phyloP scores from a whole-genome alignment of 2,888 invertebrate genomes.

The Notocelia uddmanniana region DNA sequence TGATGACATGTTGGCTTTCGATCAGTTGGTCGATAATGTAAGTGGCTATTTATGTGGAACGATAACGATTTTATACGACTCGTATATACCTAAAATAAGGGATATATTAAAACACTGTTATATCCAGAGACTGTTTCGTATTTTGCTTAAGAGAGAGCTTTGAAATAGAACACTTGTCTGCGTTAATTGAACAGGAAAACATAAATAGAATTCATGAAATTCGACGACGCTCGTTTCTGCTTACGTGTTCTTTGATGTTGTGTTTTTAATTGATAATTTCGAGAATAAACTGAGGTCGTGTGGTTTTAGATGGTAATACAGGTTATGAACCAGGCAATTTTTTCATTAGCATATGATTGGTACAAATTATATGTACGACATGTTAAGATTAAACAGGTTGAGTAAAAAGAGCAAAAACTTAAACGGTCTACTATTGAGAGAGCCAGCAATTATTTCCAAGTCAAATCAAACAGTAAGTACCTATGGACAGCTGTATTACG shows the following conservation, averaged over 20 bases:
- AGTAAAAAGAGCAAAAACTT: too few species aligned
- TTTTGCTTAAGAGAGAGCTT: too few species aligned
- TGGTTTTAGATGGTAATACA: background rate
- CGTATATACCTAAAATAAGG: background rate
- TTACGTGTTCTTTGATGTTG: conserved; percentile 31
- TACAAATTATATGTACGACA: too few species aligned
- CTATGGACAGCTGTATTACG: too few species aligned
- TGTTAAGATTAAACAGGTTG: too few species aligned
- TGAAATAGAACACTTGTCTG: conserved; percentile 20
- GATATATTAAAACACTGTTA: conserved; percentile 10
- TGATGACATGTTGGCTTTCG: too few species aligned
- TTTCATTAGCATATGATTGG: too few species aligned
- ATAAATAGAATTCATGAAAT: conserved; percentile 25
- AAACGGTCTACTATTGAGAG: too few species aligned
- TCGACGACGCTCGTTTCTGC: conserved; percentile 12
- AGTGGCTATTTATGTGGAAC: too few species aligned
- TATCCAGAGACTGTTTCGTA: conserved; percentile 9
- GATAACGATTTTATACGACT: background rate
- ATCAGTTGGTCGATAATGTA: too few species aligned
- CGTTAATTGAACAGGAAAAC: conserved; percentile 18
- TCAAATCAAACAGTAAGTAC: too few species aligned
- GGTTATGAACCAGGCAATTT: background rate
- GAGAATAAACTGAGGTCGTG: background rate
- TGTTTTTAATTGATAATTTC: conserved; percentile 13
- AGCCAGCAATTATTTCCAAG: too few species aligned